A percentile compares a stretch with the other conserved stretches of the same genome.
phyloP scores from a whole-genome alignment of 2,888 invertebrate species.

The Sminthurinus aureus region DNA sequence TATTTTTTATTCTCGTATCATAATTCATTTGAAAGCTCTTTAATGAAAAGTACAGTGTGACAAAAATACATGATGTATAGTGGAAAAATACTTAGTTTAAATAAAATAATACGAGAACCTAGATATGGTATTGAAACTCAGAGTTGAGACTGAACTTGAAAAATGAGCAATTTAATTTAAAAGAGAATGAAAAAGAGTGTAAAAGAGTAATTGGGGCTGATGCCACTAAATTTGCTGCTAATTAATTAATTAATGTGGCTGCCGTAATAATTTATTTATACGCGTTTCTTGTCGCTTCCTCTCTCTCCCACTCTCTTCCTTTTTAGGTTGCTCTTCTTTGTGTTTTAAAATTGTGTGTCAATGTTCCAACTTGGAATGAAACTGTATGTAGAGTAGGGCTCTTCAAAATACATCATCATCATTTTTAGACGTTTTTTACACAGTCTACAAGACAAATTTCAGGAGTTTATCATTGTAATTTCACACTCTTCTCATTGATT shows the following conservation, averaged over 20 bases:
- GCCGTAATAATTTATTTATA: neutral
- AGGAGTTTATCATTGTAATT: neutral
- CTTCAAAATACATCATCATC: neutral
- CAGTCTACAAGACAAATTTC: neutral
- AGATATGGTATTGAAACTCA: too few species aligned
- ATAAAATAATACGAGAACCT: too few species aligned
- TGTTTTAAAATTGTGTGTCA: neutral
- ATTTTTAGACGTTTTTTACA: neutral
- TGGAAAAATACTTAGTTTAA: too few species aligned
- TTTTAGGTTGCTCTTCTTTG: too few species aligned
- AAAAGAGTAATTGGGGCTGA: too few species aligned
- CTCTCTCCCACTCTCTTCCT: neutral
- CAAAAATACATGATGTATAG: too few species aligned
- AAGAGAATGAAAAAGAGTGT: too few species aligned
- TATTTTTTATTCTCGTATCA: too few species aligned
- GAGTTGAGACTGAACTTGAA: too few species aligned
- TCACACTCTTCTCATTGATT: slow-evolving; percentile 3
- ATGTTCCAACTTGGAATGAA: neutral
- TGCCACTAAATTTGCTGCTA: neutral
- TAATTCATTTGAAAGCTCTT: too few species aligned
- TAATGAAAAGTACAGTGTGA: too few species aligned
- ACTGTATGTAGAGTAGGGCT: slow-evolving; percentile 12
- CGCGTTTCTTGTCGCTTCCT: neutral
- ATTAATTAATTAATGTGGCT: neutral
- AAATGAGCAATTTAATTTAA: too few species aligned